Base-by-base conservation (phyloP, 2,888 invertebrate species). In the Hypena proboscidalis region DNA sequence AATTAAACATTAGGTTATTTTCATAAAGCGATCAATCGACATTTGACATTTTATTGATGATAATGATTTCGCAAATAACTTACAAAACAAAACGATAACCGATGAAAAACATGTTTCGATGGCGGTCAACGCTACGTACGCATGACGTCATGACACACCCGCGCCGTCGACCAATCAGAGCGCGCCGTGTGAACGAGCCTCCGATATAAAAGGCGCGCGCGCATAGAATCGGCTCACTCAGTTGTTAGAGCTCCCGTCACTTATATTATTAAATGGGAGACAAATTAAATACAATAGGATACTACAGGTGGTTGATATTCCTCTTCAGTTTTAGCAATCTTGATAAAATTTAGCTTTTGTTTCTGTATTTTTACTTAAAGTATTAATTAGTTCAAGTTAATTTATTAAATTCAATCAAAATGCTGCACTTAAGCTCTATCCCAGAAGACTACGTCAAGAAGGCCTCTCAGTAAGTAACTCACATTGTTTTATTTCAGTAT, bases 271-370 rank as follows among this genome's bases (percentile, higher is more conserved):
- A 89, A 90, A 90, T 90, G 90, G 90, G 89, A 85, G 78, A 83
- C 77, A 89, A 76, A 83, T 74, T 85, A 64, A 85, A 82, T 59
- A 74, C 76, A 72, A 86, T 83, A 49, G 83, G 77, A 74, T 86
- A 81, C 61, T 86, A 88, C 85, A 76, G 85, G 85, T 81, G 91
- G 92, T 71, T 93, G 73, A 87, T 92, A 85, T 83, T 90, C 73
- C 63, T 92, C 64, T 86, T 89, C 74, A 84, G 92, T 73, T 88
- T 92, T 82, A 88, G 92, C 88, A 85, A 92, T 91, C 80, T 82
- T 17, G 80, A 83, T 60, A 71, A 77, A 70, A 80, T 82, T 75
- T 84, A 82, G 70, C 33, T 35, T 21, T 30, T 54, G 41, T 38
- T 38, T 31, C 31, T 43, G 23, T 29, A 25, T 42, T 51, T 44